A percentile compares a stretch with the other conserved stretches of the same genome.
Conservation (phyloP, 35 echinoderm and acorn worm genomes). For the Patiria miniata region DNA sequence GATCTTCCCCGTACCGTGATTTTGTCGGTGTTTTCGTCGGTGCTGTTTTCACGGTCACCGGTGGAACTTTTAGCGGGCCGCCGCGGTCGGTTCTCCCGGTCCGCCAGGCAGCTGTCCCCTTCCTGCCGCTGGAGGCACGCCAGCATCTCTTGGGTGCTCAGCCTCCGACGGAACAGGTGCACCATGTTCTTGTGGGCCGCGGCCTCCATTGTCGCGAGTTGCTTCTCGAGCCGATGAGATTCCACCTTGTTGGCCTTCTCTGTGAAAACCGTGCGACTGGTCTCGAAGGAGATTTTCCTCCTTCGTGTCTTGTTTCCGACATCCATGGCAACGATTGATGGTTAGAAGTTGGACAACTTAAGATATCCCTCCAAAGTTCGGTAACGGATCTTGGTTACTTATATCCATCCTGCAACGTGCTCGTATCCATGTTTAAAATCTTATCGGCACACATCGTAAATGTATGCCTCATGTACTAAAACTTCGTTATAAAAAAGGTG, state of each 20-base stretch:
- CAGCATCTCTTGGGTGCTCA: not conserved
- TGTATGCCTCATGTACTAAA: too few species aligned
- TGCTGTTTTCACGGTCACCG: not conserved
- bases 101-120: not conserved
- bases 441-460: too few species aligned
- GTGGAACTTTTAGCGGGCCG: not conserved
- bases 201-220: not conserved
- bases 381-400: too few species aligned
- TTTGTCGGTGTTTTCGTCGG: not conserved
- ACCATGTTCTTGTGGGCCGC: conserved; percentile 12
- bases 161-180: not conserved
- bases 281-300: not conserved
- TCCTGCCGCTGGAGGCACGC: conserved; percentile 14
- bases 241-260: not conserved
- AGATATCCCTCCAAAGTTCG: too few species aligned
- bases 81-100: not conserved
- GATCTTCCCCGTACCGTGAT: not conserved
- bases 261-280: not conserved
- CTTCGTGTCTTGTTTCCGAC: not conserved
- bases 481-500: too few species aligned
- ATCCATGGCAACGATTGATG: not conserved
- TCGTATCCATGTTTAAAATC: too few species aligned
- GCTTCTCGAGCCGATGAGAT: not conserved
- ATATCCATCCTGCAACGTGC: too few species aligned
- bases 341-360: too few species aligned